Evolutionary conservation across 1,140 invertebrate species (phyloP), one percentile per base, ranked within the genome.

Genomic region (Ectropis grisescens): DNA sequence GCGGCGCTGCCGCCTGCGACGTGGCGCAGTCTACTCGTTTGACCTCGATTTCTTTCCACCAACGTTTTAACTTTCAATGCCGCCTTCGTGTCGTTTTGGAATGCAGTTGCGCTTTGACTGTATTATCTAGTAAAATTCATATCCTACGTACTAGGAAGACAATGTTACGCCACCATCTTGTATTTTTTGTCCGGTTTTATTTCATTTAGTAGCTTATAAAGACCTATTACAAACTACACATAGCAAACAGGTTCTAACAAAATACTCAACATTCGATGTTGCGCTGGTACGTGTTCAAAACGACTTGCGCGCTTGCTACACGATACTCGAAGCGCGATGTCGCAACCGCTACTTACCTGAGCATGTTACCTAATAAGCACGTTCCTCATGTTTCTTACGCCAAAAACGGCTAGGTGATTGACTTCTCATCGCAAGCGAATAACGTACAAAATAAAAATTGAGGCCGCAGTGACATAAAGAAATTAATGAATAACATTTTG

Each of bases 41-140:
- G 76, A 81, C 76, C 76, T 81, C 76, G 76, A 81, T 81, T 81
- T 81, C 76, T 78, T 81, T 74, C 70, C 44, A 19, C 3, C 3
- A 61, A 74, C 71, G 57, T 74, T 75, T 66, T 62, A 65, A 69
- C 72, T 78, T 81, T 81, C 72, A 81, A 81, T 78, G 71, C 60
- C 70, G 62, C 64, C 49, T 48, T 58, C 47, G 52, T 42, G n/a
- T 62, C 37, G 41, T 64, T 48, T 47, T 33, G 25, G 43, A 52
- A 40, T 25, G 26, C 25, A 24, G 22, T 27, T 33, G 32, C 23
- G 29, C 27, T 31, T 30, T 11, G 2, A 31, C 29, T 16, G 19
- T 14, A 15, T 37, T 24, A 24, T 19, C 7, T 24, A 40, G 45
- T 36, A 37, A 19, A 19, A 19, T 19, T 19, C 16, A 19, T 19